Evolutionary conservation across 2,888 invertebrate species (phyloP).

Genomic region (Siphlonurus alternatus): DNA sequence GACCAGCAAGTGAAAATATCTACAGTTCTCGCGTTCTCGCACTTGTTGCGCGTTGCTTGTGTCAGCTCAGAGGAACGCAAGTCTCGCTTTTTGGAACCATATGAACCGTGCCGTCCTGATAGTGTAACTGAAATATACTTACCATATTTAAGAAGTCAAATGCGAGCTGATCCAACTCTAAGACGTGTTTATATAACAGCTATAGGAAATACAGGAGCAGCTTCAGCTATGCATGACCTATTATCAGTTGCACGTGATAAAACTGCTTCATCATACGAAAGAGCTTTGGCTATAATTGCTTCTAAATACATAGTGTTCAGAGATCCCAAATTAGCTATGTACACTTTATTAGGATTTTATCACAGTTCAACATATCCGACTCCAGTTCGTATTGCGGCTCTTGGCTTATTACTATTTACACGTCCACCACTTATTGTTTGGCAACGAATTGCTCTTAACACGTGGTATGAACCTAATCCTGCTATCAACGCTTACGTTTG

Average conservation of each 20-base stretch:
- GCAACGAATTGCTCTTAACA: constrained; percentile 22
- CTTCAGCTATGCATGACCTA: constrained; percentile 18
- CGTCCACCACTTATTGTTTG: constrained; percentile 20
- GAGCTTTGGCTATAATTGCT: constrained; percentile 22
- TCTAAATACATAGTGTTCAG: constrained; percentile 16
- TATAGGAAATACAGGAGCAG: constrained; percentile 23
- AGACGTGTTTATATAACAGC: constrained; percentile 19
- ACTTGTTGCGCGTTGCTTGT: constrained; percentile 21
- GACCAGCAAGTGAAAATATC: constrained; percentile 16
- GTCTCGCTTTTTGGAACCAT: constrained; percentile 17
- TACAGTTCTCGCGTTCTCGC: constrained; percentile 19
- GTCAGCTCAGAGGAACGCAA: constrained; percentile 15
- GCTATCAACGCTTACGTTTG: constrained; percentile 22
- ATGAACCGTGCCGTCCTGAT: constrained; percentile 16
- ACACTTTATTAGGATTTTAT: constrained; percentile 13
- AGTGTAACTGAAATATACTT: constrained; percentile 15
- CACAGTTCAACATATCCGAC: constrained; percentile 11
- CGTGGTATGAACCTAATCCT: constrained; percentile 21
- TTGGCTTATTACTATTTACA: constrained; percentile 19
- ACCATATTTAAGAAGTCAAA: constrained; percentile 13
- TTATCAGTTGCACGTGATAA: constrained; percentile 5
- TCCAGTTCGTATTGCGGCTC: constrained; percentile 20
- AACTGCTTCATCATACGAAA: constrained; percentile 12
- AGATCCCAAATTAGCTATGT: constrained; percentile 1
- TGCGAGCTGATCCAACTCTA: constrained; percentile 14